phyloP scores from a whole-genome alignment of 2,888 invertebrate species.

The Alloscopus bannaensis region DNA sequence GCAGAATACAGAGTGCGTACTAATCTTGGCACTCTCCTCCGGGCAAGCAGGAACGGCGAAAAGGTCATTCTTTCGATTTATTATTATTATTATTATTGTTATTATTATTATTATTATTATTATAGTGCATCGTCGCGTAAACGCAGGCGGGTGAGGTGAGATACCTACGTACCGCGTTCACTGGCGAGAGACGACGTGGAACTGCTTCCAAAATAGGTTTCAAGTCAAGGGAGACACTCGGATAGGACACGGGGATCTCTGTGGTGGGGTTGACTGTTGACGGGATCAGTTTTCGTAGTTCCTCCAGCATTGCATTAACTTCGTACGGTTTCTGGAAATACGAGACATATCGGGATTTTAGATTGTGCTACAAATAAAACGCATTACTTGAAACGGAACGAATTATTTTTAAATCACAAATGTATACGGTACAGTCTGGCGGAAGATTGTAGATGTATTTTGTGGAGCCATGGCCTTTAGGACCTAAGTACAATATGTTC shows the following conservation, averaged over 20 bases:
- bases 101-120: too few relatives aligned
- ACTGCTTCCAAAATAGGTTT: constrained; percentile 34
- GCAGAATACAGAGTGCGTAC: too few relatives aligned
- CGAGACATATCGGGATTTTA: too few relatives aligned
- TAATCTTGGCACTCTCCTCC: too few relatives aligned
- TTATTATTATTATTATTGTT: too few relatives aligned
- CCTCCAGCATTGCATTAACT: constrained; percentile 38
- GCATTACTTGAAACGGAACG: not conserved
- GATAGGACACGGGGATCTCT: constrained; percentile 33
- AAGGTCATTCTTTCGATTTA: too few relatives aligned
- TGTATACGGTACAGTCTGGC: constrained; percentile 1
- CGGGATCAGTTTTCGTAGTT: constrained; percentile 47
- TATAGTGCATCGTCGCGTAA: too few relatives aligned
- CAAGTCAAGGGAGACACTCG: constrained; percentile 40
- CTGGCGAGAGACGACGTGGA: too few relatives aligned
- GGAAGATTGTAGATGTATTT: constrained; percentile 51
- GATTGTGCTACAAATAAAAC: constrained; percentile 4
- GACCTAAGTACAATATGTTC: constrained; percentile 38
- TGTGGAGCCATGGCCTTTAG: constrained; percentile 52
- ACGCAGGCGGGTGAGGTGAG: too few relatives aligned
- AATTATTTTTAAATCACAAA: not conserved
- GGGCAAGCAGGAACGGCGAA: too few relatives aligned
- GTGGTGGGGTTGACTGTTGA: too few relatives aligned
- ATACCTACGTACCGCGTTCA: too few relatives aligned
- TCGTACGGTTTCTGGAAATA: constrained; percentile 46